Base-by-base conservation (phyloP, 2,113 vertebrate genomes). In the Heteronetta atricapilla region DNA sequence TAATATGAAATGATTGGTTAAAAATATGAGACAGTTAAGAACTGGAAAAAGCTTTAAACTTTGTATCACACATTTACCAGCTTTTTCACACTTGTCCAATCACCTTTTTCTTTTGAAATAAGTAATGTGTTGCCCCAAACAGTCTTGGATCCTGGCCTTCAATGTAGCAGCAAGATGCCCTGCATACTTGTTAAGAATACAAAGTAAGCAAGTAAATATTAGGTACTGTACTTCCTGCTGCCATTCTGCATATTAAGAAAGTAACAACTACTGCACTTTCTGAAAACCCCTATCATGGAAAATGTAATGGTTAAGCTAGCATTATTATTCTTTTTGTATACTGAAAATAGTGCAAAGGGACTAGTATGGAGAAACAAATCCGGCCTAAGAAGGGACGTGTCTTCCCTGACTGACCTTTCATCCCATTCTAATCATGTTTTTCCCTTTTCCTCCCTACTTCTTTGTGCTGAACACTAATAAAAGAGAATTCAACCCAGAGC, bases 121-220 rank as follows among this genome's bases (percentile, higher is more conserved):
- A 12, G 18, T n/a, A 8, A 90, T 29, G 2, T 40, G 28, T 29
- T 70, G 6, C 21, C 36, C 38, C 14, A 81, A 53, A 58, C 34
- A 34, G 36, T 68, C 87, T 88, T 79, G 50, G 13, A 85, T 26
- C 16, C 44, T n/a, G 59, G 23, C 21, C n/a, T 46, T 76, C 26
- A 69, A 0, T 0, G 29, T 33, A 23, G 9, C 53, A 87, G 8
- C 22, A 68, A 34, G 22, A 26, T 58, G 12, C 4, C 76, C 21
- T 68, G 13, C 31, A 40, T 17, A 22, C 5, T 42, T 59, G 19
- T 16, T 26, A 83, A 6, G 36, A 77, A 48, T 15, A 79, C 6
- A 25, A 69, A 31, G 5, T 63, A 38, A 79, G 5, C 33, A 82
- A 62, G 15, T 21, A 56, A 73, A 38, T 25, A 74, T 12, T 36